Percentiles rank a stretch among this genome's conserved stretches.
Conservation (phyloP, 2,888 invertebrate genomes). For the Nebria brevicollis region DNA sequence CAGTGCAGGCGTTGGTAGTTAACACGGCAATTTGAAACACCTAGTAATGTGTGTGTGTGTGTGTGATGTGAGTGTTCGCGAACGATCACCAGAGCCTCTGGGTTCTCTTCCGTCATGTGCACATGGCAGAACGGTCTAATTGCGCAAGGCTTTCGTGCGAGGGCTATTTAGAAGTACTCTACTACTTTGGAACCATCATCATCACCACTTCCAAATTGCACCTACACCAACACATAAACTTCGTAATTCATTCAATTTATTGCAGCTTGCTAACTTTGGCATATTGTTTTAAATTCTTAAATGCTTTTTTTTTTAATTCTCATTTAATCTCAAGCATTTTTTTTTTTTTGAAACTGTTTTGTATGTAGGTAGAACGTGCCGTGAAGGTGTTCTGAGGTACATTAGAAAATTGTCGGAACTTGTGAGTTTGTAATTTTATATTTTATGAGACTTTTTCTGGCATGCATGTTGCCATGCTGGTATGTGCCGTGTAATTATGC, state of each 20-base stretch:
- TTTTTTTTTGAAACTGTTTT: not conserved
- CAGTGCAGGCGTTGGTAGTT: constrained; percentile 1
- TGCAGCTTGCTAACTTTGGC: not conserved
- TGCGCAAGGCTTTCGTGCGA: not conserved
- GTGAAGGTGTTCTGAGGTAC: not conserved
- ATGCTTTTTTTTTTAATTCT: too few species aligned
- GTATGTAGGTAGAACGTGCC: not conserved
- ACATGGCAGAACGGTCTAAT: constrained; percentile 26
- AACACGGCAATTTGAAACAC: not conserved
- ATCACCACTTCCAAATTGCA: not conserved
- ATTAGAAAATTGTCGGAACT: not conserved
- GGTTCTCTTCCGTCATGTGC: constrained; percentile 20
- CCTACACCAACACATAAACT: not conserved
- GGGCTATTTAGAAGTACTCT: not conserved
- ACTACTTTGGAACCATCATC: not conserved
- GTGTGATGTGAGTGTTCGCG: not conserved
- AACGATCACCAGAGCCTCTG: not conserved
- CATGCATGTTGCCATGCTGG: constrained; percentile 11
- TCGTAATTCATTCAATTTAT: not conserved
- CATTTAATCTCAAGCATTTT: too few species aligned
- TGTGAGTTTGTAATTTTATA: not conserved
- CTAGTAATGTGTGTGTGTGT: not conserved
- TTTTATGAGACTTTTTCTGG: not conserved
- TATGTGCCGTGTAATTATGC: constrained; percentile 28
- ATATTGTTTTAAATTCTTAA: too few species aligned